A percentile compares a stretch with the other conserved stretches of the same genome.
Conservation (phyloP, 2,888 invertebrate genomes). For the Chymomyza caudatula region DNA sequence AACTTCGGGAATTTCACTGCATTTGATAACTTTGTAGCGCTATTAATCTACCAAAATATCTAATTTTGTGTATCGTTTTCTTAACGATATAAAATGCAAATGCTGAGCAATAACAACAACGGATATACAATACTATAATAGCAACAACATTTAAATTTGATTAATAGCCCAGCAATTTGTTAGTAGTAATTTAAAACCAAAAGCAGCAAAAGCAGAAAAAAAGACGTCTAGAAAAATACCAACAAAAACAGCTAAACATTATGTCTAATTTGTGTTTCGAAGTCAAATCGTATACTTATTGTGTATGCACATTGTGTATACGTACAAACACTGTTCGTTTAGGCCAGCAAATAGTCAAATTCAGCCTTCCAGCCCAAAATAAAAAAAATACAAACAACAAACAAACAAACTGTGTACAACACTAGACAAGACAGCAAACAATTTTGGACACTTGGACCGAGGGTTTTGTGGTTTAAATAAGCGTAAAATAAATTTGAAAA, state of each 20-base stretch:
- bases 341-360: background rate
- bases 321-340: background rate
- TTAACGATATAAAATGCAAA: too few species aligned
- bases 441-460: background rate
- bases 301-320: background rate
- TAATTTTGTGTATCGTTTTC: too few species aligned
- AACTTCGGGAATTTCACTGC: too few species aligned
- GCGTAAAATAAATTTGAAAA: background rate
- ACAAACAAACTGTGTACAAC: background rate
- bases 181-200: background rate
- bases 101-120: constrained; percentile 3
- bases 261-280: background rate
- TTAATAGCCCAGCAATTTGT: background rate
- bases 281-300: background rate
- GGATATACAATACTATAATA: background rate
- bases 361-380: background rate
- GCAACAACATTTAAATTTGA: background rate
- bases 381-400: background rate
- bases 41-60: too few species aligned
- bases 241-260: background rate
- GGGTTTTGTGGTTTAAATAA: background rate
- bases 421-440: background rate
- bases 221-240: background rate
- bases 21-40: too few species aligned
- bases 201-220: background rate